A percentile compares a stretch with the other conserved stretches of the same genome.
These are phyloP conservation scores for Polypedilum vanderplanki DNA, from an alignment of 1,140 invertebrate species.

Conservation along the genomic window DNA sequence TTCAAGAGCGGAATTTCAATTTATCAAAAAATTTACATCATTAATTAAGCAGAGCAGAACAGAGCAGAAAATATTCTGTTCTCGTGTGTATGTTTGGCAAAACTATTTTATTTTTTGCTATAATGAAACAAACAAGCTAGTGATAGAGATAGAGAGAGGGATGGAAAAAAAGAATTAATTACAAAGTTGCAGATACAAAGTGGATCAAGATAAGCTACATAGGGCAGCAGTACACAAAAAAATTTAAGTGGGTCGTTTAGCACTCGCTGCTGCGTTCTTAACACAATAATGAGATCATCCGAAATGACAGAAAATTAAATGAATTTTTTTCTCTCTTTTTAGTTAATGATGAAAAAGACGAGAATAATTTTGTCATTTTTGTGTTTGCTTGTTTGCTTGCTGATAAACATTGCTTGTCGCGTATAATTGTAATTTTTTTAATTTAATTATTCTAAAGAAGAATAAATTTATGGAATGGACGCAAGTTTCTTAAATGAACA, in stretches of 20 bases:
- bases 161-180: not conserved
- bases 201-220: not conserved
- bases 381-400: too few relatives aligned
- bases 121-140: too few relatives aligned
- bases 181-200: not conserved
- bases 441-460: too few relatives aligned
- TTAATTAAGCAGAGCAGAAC: conserved; percentile 4
- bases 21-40: conserved; percentile 29
- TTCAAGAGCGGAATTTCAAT: conserved; percentile 8
- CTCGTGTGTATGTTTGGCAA: not conserved
- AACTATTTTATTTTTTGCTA: not conserved
- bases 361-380: too few relatives aligned
- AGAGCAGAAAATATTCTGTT: not conserved
- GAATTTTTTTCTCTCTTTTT: not conserved
- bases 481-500: too few relatives aligned
- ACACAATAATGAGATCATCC: conserved; percentile 12
- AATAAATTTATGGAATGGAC: too few relatives aligned
- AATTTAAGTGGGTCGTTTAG: not conserved
- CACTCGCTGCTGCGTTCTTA: not conserved
- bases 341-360: too few relatives aligned
- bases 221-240: not conserved
- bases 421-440: too few relatives aligned
- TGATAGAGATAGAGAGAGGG: not conserved
- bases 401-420: too few relatives aligned
- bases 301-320: not conserved